Conservation (phyloP, 2,113 vertebrate genomes). For the Spea bombifrons region DNA sequence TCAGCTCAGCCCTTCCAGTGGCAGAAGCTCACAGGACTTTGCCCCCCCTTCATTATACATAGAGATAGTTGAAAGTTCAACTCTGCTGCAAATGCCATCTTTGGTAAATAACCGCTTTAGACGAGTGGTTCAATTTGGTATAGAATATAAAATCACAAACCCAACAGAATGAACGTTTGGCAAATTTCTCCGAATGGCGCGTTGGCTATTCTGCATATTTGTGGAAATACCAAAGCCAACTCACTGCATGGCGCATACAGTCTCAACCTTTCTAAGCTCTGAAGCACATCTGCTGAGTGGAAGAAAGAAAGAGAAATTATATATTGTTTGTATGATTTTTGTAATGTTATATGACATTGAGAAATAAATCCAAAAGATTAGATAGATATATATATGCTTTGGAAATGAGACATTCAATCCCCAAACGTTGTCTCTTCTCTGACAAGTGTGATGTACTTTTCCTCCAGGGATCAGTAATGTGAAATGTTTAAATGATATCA, state of each 20-base stretch:
- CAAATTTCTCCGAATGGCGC: too few relatives aligned
- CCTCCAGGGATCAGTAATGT: background rate
- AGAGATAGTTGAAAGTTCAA: too few relatives aligned
- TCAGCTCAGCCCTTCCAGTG: too few relatives aligned
- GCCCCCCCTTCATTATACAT: too few relatives aligned
- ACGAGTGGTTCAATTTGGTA: too few relatives aligned
- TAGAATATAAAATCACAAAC: too few relatives aligned
- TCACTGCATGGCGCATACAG: background rate
- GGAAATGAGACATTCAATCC: background rate
- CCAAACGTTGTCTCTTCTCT: background rate
- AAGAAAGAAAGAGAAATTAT: background rate
- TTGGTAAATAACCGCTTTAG: too few relatives aligned
- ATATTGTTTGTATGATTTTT: background rate
- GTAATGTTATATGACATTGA: background rate
- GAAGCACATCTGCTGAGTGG: background rate
- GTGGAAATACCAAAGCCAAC: background rate
- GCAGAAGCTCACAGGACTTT: too few relatives aligned
- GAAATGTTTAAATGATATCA: slow-evolving; percentile 17
- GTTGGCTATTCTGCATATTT: background rate
- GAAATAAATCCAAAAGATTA: background rate
- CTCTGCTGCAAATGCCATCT: too few relatives aligned
- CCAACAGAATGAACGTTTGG: too few relatives aligned
- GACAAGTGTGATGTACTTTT: background rate
- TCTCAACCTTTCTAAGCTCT: background rate
- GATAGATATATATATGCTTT: background rate